Conservation (phyloP, 2,888 invertebrate genomes). For the Koerneria pararmatus region DNA sequence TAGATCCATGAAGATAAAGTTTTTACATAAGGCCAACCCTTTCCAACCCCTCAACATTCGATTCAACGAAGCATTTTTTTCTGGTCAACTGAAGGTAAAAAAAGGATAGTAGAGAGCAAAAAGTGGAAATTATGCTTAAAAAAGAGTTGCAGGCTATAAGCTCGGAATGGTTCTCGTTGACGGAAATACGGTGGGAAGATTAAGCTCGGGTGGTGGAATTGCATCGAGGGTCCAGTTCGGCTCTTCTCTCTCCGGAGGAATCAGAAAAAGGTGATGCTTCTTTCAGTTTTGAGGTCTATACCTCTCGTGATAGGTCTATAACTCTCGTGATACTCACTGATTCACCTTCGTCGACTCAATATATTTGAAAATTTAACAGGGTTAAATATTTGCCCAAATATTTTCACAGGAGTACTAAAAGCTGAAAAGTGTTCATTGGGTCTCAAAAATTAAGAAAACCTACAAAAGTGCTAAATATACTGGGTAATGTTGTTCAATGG, state of each 20-base stretch:
- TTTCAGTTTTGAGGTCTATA: background rate
- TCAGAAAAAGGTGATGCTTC: constrained; percentile 15
- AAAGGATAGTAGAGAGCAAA: background rate
- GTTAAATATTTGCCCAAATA: too few species aligned
- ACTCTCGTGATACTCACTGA: background rate
- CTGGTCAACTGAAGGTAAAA: background rate
- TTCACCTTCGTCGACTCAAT: background rate
- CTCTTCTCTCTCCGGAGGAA: constrained; percentile 11
- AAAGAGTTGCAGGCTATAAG: constrained; percentile 3
- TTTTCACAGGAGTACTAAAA: too few species aligned
- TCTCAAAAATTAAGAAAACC: too few species aligned
- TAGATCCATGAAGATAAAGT: too few species aligned
- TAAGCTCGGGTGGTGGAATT: constrained; percentile 13
- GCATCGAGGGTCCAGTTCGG: background rate
- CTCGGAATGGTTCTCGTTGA: constrained; percentile 16
- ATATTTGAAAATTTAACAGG: too few species aligned
- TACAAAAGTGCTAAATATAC: too few species aligned
- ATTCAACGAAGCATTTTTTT: background rate
- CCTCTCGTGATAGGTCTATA: background rate
- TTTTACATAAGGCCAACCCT: too few species aligned
- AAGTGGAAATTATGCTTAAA: background rate
- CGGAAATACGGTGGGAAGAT: background rate
- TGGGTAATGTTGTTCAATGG: too few species aligned
- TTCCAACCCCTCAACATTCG: too few species aligned
- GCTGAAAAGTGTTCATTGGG: too few species aligned